phyloP scores from a whole-genome alignment of 2,888 invertebrate species.

The Phrixothrix hirtus region DNA sequence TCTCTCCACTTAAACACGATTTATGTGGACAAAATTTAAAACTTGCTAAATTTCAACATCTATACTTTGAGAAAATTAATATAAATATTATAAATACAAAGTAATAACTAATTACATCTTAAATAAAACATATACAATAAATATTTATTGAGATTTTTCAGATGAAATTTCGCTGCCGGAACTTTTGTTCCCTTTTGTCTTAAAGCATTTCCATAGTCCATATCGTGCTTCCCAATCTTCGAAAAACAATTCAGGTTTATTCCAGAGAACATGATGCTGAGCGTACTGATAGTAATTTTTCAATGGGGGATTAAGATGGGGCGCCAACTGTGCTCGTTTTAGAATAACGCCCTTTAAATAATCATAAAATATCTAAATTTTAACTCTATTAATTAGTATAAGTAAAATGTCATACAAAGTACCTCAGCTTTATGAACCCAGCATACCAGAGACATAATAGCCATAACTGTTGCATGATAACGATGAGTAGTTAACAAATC shows the following conservation, averaged over 20 bases:
- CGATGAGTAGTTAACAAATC: slow-evolving; percentile 55
- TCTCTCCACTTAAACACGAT: too few relatives aligned
- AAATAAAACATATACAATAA: too few relatives aligned
- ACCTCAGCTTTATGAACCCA: slow-evolving; percentile 64
- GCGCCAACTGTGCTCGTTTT: slow-evolving; percentile 63
- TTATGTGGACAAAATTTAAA: too few relatives aligned
- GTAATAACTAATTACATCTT: too few relatives aligned
- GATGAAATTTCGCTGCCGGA: too few relatives aligned
- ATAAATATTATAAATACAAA: too few relatives aligned
- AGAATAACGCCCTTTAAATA: slow-evolving; percentile 64
- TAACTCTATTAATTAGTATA: neutral
- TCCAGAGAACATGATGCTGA: slow-evolving; percentile 62
- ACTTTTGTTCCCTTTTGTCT: slow-evolving; percentile 13
- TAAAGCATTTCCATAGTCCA: slow-evolving; percentile 66
- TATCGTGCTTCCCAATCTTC: slow-evolving; percentile 69
- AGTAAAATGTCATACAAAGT: neutral
- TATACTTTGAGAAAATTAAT: too few relatives aligned
- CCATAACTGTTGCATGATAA: slow-evolving; percentile 64
- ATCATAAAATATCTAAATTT: slow-evolving; percentile 59
- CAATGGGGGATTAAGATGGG: slow-evolving; percentile 67
- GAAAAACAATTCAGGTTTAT: slow-evolving; percentile 66
- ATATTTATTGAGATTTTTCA: too few relatives aligned
- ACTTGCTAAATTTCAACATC: too few relatives aligned
- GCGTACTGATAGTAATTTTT: slow-evolving; percentile 60
- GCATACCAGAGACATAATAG: slow-evolving; percentile 65